Conservation (phyloP, 2,797 vertebrate species). For the Sparidentex hasta region DNA sequence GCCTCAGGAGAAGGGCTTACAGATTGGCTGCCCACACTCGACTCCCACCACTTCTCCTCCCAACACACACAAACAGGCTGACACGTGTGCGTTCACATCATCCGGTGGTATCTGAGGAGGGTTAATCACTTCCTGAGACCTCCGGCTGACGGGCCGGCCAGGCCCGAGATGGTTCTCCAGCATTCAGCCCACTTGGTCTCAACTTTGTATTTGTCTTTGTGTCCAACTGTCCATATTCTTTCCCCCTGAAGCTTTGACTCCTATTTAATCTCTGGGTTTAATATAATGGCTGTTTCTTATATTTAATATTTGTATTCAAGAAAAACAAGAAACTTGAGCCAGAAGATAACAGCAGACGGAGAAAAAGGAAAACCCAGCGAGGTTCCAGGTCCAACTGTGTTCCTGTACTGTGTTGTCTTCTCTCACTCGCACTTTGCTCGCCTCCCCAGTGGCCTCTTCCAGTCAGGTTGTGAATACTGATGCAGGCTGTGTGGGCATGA, state of each 20-base stretch:
- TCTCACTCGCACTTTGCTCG: conserved; percentile 52
- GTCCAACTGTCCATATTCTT: conserved; percentile 19
- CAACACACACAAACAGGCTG: conserved; percentile 31
- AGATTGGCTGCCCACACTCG: conserved; percentile 72
- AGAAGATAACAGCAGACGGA: conserved; percentile 42
- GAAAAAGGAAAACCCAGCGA: conserved; percentile 43
- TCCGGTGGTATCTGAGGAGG: conserved; percentile 65
- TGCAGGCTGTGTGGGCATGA: conserved; percentile 72
- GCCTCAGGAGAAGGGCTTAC: conserved; percentile 70
- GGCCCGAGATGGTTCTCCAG: conserved; percentile 18
- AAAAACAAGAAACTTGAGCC: conserved; percentile 32
- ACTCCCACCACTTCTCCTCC: conserved; percentile 62
- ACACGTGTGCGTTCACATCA: conserved; percentile 50
- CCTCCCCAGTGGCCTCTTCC: conserved; percentile 67
- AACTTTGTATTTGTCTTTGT: conserved; percentile 43
- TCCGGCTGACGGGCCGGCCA: conserved; percentile 42
- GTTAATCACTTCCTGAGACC: conserved; percentile 82
- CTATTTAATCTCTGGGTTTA: conserved; percentile 22
- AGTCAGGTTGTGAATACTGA: conserved; percentile 76
- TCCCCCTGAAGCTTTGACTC: conserved; percentile 9
- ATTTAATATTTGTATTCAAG: conserved; percentile 31
- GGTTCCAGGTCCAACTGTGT: conserved; percentile 66
- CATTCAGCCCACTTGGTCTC: conserved; percentile 48
- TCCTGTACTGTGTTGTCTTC: conserved; percentile 53
- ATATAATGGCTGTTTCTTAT: conserved; percentile 35